Percentiles rank a stretch among this genome's conserved stretches.
Conservation (phyloP, 2,113 vertebrate genomes). For the Muntiacus reevesi region DNA sequence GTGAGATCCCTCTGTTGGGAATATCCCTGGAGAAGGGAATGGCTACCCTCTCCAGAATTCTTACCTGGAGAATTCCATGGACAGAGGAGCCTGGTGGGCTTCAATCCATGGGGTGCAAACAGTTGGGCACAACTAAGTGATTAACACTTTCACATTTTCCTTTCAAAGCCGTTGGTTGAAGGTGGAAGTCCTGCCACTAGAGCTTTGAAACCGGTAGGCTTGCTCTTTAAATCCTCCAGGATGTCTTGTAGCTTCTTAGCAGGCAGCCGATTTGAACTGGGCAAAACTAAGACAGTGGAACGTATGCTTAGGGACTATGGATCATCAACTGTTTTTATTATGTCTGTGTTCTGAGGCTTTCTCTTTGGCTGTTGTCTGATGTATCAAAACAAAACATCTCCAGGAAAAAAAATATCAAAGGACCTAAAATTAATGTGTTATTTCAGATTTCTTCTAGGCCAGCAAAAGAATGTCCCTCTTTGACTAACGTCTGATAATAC, state of each 20-base stretch:
- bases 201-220: background rate
- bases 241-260: background rate
- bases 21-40: background rate
- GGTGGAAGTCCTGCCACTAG: background rate
- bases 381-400: constrained; percentile 76
- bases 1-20: background rate
- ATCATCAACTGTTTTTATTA: constrained; percentile 60
- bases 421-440: constrained; percentile 73
- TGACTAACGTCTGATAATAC: constrained; percentile 76
- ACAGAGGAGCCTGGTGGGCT: background rate
- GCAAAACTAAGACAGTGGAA: constrained; percentile 11
- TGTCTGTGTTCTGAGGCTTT: constrained; percentile 66
- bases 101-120: background rate
- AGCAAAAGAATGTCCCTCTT: constrained; percentile 68
- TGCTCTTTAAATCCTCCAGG: background rate
- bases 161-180: background rate
- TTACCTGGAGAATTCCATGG: background rate
- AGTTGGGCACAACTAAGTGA: background rate
- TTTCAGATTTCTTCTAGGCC: constrained; percentile 79
- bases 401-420: constrained; percentile 68
- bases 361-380: constrained; percentile 65
- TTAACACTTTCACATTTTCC: background rate
- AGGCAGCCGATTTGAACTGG: background rate
- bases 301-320: constrained; percentile 24
- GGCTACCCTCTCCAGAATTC: background rate